Percentiles rank a stretch among this genome's conserved stretches.
Conservation (phyloP, 2,888 invertebrate species). For the Deilephila porcellus region DNA sequence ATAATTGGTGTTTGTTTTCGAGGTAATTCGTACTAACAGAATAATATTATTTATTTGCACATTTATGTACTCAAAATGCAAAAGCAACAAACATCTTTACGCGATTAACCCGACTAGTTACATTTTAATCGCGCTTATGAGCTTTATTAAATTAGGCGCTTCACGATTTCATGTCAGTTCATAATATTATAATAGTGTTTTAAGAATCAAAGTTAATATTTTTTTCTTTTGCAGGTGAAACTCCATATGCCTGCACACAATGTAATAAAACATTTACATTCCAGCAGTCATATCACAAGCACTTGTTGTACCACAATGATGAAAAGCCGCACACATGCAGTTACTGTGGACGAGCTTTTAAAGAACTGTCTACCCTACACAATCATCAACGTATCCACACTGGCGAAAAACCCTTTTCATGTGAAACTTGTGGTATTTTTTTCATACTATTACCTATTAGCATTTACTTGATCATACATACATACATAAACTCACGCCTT, state of each 20-base stretch:
- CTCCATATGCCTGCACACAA: constrained; percentile 92
- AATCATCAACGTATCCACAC: constrained; percentile 94
- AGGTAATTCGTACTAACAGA: constrained; percentile 79
- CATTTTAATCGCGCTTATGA: constrained; percentile 20
- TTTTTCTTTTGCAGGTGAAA: constrained; percentile 87
- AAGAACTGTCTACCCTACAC: constrained; percentile 93
- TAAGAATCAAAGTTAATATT: constrained; percentile 14
- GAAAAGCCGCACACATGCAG: constrained; percentile 92
- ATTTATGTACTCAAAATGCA: constrained; percentile 2
- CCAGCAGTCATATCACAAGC: constrained; percentile 95
- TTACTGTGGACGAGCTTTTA: constrained; percentile 92
- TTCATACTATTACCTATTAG: not conserved
- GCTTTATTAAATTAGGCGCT: not conserved
- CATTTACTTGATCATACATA: constrained; percentile 8
- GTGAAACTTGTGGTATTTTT: constrained; percentile 91
- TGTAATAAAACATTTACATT: constrained; percentile 95
- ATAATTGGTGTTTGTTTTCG: constrained; percentile 74
- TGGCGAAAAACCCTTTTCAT: constrained; percentile 94
- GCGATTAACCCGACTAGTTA: constrained; percentile 20
- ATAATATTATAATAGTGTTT: not conserved
- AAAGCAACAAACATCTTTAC: constrained; percentile 3
- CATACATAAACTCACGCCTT: no score
- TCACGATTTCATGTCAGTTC: not conserved
- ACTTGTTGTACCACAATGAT: constrained; percentile 93
- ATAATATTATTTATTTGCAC: constrained; percentile 22